Conservation (phyloP, 2,888 invertebrate genomes). For the Hypsopygia costalis region DNA sequence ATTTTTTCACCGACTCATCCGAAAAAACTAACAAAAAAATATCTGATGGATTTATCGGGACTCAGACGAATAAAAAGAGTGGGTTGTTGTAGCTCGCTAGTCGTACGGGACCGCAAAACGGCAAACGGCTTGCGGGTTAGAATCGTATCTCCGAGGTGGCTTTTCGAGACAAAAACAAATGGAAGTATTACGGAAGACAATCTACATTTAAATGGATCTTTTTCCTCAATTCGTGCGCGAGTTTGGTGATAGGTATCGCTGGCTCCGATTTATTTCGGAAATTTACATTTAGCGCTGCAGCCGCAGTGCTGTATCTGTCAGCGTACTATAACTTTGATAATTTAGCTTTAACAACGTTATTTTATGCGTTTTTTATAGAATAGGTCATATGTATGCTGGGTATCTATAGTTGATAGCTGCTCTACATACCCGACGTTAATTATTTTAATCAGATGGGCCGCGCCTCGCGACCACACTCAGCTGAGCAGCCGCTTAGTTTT, state of each 20-base stretch:
- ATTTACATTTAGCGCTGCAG: slow-evolving; percentile 58
- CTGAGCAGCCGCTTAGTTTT: too few relatives aligned
- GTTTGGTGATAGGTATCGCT: slow-evolving; percentile 75
- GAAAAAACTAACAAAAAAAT: slow-evolving; percentile 14
- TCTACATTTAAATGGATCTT: slow-evolving; percentile 79
- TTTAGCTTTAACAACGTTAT: too few relatives aligned
- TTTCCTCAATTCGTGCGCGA: slow-evolving; percentile 74
- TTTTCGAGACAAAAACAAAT: slow-evolving; percentile 74
- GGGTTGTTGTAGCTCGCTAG: slow-evolving; percentile 19
- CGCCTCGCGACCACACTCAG: too few relatives aligned
- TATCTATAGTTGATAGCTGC: too few relatives aligned
- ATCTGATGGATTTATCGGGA: slow-evolving; percentile 28
- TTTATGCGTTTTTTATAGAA: too few relatives aligned
- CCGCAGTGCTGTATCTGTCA: slow-evolving; percentile 5
- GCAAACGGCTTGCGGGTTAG: slow-evolving; percentile 52
- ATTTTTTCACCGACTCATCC: slow-evolving; percentile 7
- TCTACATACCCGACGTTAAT: too few relatives aligned
- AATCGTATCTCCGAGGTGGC: slow-evolving; percentile 62
- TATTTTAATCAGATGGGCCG: too few relatives aligned
- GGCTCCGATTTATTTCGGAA: slow-evolving; percentile 69
- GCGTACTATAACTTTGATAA: not conserved
- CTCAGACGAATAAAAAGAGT: slow-evolving; percentile 30
- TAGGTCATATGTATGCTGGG: too few relatives aligned
- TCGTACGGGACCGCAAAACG: slow-evolving; percentile 47
- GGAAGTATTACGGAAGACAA: slow-evolving; percentile 77